Conservation (phyloP, 2,797 vertebrate genomes). For the Lagodon rhomboides region DNA sequence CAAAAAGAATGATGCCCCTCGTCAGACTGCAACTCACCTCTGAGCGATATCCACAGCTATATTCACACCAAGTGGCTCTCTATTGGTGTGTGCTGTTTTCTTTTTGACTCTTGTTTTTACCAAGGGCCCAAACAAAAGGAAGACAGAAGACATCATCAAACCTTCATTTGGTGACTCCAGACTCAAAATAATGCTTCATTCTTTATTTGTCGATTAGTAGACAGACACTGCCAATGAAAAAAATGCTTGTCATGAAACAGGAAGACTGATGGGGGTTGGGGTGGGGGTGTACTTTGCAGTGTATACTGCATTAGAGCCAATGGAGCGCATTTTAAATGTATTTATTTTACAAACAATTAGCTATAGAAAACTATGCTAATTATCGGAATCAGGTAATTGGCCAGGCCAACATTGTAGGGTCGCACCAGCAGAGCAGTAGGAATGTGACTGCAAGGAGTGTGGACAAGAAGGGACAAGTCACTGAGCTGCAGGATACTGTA, state of each 20-base stretch:
- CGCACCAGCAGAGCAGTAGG: no score
- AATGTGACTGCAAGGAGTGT: no score
- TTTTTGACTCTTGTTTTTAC: constrained; percentile 36
- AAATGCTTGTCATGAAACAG: not conserved
- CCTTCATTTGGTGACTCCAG: constrained; percentile 30
- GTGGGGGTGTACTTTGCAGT: no score
- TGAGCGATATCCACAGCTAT: constrained; percentile 62
- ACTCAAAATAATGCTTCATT: constrained; percentile 11
- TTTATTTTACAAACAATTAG: no score
- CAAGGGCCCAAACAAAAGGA: constrained; percentile 52
- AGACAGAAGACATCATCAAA: constrained; percentile 49
- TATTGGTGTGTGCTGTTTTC: constrained; percentile 40
- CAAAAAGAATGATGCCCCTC: constrained; percentile 83
- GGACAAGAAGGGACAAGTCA: no score
- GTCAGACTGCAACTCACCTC: constrained; percentile 67
- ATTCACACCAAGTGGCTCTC: constrained; percentile 64
- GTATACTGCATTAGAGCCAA: no score
- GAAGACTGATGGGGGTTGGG: not conserved
- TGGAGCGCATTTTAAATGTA: no score
- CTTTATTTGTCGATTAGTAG: constrained; percentile 23
- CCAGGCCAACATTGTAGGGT: no score
- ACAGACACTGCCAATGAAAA: not conserved
- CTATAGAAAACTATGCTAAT: no score
- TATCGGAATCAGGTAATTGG: no score
- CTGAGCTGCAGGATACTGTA: no score